These are phyloP conservation scores for Vultur gryphus DNA, from an alignment of 2,797 vertebrate species.

Conservation along the genomic window DNA sequence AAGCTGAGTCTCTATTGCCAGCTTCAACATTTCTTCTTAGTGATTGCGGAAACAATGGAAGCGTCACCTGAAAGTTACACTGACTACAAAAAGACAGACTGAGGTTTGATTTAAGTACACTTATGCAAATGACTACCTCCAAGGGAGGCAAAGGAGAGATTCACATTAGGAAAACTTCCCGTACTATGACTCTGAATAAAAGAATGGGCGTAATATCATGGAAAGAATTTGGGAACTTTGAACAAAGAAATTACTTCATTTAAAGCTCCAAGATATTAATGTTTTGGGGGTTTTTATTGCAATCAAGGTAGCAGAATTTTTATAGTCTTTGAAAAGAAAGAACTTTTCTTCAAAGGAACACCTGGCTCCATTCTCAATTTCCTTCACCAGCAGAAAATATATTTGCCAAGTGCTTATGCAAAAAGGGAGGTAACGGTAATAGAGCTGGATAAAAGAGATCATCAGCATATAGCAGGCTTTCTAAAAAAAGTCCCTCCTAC, in stretches of 20 bases:
- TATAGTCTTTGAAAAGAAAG: neutral
- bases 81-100: neutral
- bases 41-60: neutral
- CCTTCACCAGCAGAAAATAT: neutral
- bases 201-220: neutral
- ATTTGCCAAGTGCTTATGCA: neutral
- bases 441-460: neutral
- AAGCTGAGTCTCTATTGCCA: neutral
- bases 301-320: neutral
- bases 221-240: neutral
- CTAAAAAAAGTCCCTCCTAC: neutral
- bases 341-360: neutral
- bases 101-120: neutral
- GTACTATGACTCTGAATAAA: neutral
- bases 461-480: neutral
- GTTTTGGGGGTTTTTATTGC: neutral
- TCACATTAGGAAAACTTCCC: neutral
- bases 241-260: neutral
- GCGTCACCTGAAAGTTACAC: neutral
- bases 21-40: neutral
- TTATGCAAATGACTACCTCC: neutral
- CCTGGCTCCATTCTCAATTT: neutral
- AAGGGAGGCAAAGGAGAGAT: neutral
- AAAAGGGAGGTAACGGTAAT: neutral
- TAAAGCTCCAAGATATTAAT: neutral